These are phyloP conservation scores for Psix sp. DNA, from an alignment of 1,140 invertebrate genomes.

Conservation along the genomic window DNA sequence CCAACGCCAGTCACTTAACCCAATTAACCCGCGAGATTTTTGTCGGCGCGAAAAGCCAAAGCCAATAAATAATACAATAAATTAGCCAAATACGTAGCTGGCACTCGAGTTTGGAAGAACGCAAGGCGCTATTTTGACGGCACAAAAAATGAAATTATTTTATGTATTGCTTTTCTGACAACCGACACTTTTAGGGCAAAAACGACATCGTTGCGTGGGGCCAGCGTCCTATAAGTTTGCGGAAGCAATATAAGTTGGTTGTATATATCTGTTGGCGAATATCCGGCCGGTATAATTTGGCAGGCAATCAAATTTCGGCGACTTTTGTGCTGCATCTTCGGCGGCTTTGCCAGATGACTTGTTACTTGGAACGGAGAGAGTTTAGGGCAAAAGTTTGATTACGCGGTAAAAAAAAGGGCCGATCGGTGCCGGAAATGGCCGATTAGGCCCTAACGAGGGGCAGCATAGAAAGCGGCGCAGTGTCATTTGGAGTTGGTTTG, in stretches of 20 bases:
- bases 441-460: slow-evolving; percentile 29
- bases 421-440: slow-evolving; percentile 25
- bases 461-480: neutral
- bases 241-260: slow-evolving; percentile 41
- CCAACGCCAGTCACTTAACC: slow-evolving; percentile 25
- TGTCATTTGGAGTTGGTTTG: slow-evolving; percentile 20
- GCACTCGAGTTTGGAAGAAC: neutral
- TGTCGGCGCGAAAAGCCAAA: slow-evolving; percentile 2
- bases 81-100: slow-evolving; percentile 2
- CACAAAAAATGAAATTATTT: slow-evolving; percentile 18
- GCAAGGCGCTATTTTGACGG: neutral
- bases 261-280: slow-evolving; percentile 30
- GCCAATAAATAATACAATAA: slow-evolving; percentile 6
- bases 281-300: slow-evolving; percentile 48
- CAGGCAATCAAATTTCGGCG: slow-evolving; percentile 48
- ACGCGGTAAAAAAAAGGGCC: no score
- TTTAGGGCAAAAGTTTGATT: no score
- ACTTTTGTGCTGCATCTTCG: slow-evolving; percentile 29
- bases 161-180: slow-evolving; percentile 7
- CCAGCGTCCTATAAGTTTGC: slow-evolving; percentile 34
- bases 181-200: slow-evolving; percentile 39
- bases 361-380: no score
- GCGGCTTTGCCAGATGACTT: slow-evolving; percentile 37
- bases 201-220: slow-evolving; percentile 11
- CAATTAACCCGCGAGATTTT: slow-evolving; percentile 10